Conservation (phyloP, 2,113 vertebrate genomes). For the Clarias macrocephalus region DNA sequence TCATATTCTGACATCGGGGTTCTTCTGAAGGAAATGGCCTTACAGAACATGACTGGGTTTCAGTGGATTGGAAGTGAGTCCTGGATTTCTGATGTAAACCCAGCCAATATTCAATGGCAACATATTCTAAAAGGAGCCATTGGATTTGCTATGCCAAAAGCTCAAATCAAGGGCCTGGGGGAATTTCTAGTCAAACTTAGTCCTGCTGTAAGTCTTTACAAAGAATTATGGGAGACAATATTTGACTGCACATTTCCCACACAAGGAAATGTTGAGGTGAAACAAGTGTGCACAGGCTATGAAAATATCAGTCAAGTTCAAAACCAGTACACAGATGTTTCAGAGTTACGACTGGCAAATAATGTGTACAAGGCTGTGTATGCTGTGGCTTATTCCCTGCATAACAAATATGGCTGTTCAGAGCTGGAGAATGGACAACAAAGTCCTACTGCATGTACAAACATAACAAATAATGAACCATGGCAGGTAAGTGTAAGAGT, state of each 20-base stretch:
- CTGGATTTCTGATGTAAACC: conserved; percentile 62
- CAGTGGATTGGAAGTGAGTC: conserved; percentile 67
- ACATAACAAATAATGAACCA: conserved; percentile 39
- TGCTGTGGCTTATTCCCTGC: conserved; percentile 57
- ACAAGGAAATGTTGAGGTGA: not conserved
- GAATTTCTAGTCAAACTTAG: conserved; percentile 55
- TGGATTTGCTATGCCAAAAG: conserved; percentile 62
- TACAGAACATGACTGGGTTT: conserved; percentile 57
- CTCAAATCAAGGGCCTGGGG: conserved; percentile 54
- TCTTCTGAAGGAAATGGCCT: conserved; percentile 57
- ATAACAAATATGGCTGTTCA: conserved; percentile 45
- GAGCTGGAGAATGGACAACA: not conserved
- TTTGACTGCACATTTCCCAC: conserved; percentile 53
- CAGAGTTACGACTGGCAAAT: conserved; percentile 59
- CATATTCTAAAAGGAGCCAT: conserved; percentile 58
- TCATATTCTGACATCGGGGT: conserved; percentile 60
- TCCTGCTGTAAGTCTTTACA: conserved; percentile 43
- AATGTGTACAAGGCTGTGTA: conserved; percentile 64
- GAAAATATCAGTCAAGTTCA: conserved; percentile 53
- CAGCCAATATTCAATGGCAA: conserved; percentile 54
- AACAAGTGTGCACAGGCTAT: conserved; percentile 48
- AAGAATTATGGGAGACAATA: conserved; percentile 57
- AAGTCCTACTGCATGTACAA: conserved; percentile 26
- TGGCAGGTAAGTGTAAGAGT: conserved; percentile 52
- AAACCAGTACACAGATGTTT: conserved; percentile 61